phyloP scores from a whole-genome alignment of 2,113 vertebrate species.

The Tretioscincus oriximinensis region DNA sequence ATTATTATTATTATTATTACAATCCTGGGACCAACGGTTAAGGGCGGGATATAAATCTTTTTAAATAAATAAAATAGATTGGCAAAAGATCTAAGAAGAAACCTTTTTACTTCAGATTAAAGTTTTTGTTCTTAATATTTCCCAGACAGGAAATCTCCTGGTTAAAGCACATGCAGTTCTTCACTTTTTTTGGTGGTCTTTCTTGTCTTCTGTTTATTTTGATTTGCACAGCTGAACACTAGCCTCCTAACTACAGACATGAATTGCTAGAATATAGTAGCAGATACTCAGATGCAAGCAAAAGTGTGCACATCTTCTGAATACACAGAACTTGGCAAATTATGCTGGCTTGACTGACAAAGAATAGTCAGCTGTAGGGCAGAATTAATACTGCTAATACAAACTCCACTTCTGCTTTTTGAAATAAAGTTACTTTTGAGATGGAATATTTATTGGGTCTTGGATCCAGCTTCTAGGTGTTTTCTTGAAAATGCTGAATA shows the following conservation, averaged over 20 bases:
- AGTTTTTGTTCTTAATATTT: neutral
- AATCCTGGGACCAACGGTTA: too few species aligned
- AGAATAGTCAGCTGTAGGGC: neutral
- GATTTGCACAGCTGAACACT: neutral
- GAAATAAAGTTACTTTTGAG: constrained; percentile 38
- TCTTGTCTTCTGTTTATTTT: neutral
- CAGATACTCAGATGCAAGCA: neutral
- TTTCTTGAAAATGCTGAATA: neutral
- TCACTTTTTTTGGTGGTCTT: neutral
- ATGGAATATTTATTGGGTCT: constrained; percentile 31
- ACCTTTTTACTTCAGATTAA: neutral
- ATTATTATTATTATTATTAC: too few species aligned
- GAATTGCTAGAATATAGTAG: neutral
- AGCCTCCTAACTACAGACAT: neutral
- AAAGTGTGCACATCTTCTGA: neutral
- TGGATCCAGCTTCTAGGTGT: constrained; percentile 6
- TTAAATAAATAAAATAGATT: too few species aligned
- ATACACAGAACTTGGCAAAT: neutral
- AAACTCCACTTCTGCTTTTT: neutral
- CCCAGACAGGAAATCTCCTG: constrained; percentile 20
- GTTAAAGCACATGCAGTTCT: neutral
- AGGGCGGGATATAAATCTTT: too few species aligned
- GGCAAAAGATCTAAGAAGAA: constrained; percentile 2
- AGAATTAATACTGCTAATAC: neutral
- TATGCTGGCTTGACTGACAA: neutral